Evolutionary conservation across 2,888 invertebrate genomes (phyloP).

Genomic region (Tenthredo scrophulariae): DNA sequence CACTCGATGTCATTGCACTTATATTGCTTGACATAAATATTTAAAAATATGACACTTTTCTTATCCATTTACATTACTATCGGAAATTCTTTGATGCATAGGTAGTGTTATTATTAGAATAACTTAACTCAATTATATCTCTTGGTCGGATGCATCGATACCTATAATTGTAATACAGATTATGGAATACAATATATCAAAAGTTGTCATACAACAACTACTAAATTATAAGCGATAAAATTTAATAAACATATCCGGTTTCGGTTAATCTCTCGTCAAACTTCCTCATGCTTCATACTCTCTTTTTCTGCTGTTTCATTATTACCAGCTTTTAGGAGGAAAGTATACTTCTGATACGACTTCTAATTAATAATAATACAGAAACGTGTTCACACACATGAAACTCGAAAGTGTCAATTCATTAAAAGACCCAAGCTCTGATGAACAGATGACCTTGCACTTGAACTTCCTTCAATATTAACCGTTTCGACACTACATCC

Average conservation of each 20-base stretch:
- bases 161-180: slow-evolving; percentile 17
- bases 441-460: background rate
- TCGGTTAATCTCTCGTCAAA: slow-evolving; percentile 6
- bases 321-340: background rate
- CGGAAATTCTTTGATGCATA: background rate
- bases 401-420: background rate
- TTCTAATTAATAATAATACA: slow-evolving; percentile 1
- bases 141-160: slow-evolving; percentile 22
- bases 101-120: slow-evolving; percentile 28
- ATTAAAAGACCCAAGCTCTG: background rate
- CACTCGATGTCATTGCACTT: slow-evolving; percentile 2
- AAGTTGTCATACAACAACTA: slow-evolving; percentile 3
- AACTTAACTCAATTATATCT: slow-evolving; percentile 29
- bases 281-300: background rate
- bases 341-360: background rate
- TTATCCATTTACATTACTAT: background rate
- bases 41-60: background rate
- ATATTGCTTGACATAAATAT: slow-evolving; percentile 13
- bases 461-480: background rate
- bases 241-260: background rate
- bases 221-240: slow-evolving; percentile 26
- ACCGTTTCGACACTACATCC: too few species aligned
- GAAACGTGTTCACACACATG: background rate
- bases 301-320: slow-evolving; percentile 21
- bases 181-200: background rate